Evolutionary conservation across 2,888 invertebrate species (phyloP).

Genomic region (Loripinus fragilis): DNA sequence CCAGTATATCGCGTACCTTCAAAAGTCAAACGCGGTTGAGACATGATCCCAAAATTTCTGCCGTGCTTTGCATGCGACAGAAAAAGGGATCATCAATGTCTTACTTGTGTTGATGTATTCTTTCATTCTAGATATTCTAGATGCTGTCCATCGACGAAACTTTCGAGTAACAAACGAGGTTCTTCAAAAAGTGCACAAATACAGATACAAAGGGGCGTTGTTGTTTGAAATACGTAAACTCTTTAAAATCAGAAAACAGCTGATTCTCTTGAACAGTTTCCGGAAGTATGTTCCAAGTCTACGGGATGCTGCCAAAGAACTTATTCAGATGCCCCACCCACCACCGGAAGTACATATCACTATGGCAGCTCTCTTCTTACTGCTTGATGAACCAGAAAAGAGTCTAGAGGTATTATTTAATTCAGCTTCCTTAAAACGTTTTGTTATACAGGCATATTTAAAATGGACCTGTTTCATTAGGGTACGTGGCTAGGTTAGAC

Average conservation of each 20-base stretch:
- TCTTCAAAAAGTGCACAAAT: conserved; percentile 31
- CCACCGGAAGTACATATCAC: conserved; percentile 47
- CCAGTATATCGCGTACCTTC: too few relatives aligned
- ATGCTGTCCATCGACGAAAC: conserved; percentile 50
- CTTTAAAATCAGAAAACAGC: conserved; percentile 41
- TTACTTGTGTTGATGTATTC: too few relatives aligned
- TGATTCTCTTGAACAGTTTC: conserved; percentile 32
- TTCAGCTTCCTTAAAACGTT: too few relatives aligned
- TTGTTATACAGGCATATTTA: too few relatives aligned
- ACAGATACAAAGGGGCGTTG: conserved; percentile 46
- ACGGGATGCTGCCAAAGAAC: conserved; percentile 29
- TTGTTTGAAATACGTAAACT: conserved; percentile 44
- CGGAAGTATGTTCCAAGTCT: conserved; percentile 33
- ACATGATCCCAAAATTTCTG: too few relatives aligned
- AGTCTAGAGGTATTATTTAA: conserved; percentile 40
- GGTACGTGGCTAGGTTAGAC: too few relatives aligned
- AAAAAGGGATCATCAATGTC: too few relatives aligned
- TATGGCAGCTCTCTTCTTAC: conserved; percentile 40
- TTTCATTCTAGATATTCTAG: conserved; percentile 32
- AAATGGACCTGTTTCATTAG: too few relatives aligned
- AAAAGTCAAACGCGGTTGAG: too few relatives aligned
- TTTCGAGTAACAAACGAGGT: conserved; percentile 43
- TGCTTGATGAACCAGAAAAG: conserved; percentile 46
- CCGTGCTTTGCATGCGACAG: too few relatives aligned
- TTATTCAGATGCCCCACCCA: conserved; percentile 25